phyloP scores from a whole-genome alignment of 2,113 vertebrate species.

The Stercorarius parasiticus region DNA sequence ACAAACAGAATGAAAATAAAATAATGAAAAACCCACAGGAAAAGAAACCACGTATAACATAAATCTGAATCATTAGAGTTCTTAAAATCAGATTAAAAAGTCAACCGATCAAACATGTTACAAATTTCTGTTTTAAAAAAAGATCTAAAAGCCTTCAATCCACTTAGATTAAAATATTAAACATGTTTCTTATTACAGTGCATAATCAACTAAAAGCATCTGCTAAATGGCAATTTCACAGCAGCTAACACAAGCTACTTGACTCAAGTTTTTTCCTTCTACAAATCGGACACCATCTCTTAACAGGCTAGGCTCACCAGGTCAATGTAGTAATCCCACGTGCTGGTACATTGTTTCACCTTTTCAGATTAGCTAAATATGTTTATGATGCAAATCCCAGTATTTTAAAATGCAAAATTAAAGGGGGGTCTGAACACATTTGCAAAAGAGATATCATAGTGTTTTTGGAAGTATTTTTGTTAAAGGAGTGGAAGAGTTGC shows the following conservation, averaged over 20 bases:
- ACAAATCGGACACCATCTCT: neutral
- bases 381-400: neutral
- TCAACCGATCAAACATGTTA: conserved; percentile 3
- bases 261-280: neutral
- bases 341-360: neutral
- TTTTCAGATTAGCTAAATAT: neutral
- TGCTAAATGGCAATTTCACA: neutral
- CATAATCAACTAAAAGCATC: neutral
- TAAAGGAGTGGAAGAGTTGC: conserved; percentile 22
- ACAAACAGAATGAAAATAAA: conserved; percentile 64
- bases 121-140: neutral
- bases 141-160: neutral
- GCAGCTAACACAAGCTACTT: neutral
- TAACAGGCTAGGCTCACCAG: neutral
- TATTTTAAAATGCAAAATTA: neutral
- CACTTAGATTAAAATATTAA: conserved; percentile 35
- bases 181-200: neutral
- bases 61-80: conserved; percentile 43
- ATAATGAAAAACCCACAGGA: conserved; percentile 54
- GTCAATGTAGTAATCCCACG: neutral
- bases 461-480: neutral
- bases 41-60: conserved; percentile 31
- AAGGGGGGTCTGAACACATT: neutral
- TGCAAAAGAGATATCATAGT: neutral
- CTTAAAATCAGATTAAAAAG: conserved; percentile 38